Conservation (phyloP, 2,888 invertebrate genomes). For the Aphrophora alni region DNA sequence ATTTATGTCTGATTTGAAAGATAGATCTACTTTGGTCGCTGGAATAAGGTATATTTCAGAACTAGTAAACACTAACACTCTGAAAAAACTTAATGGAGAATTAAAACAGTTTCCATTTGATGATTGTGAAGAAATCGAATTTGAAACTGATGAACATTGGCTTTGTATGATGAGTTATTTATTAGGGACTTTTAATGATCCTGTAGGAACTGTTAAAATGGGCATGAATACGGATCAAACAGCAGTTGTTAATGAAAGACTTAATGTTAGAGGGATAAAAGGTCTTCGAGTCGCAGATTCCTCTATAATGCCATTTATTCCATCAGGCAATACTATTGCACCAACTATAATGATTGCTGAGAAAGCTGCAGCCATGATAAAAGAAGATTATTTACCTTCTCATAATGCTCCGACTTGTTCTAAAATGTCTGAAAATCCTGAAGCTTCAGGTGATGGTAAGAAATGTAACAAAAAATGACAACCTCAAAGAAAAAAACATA, state of each 20-base stretch:
- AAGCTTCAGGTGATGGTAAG: not conserved
- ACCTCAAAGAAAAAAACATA: no score
- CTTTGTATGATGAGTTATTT: conserved; percentile 44
- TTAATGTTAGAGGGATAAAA: conserved; percentile 43
- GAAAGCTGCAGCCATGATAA: conserved; percentile 41
- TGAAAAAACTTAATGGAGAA: conserved; percentile 38
- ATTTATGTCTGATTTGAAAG: conserved; percentile 39
- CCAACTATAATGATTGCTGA: conserved; percentile 42
- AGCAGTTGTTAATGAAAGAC: conserved; percentile 43
- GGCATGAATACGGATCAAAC: conserved; percentile 44
- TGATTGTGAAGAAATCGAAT: conserved; percentile 42
- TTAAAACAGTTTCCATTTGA: conserved; percentile 36
- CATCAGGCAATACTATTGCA: conserved; percentile 38
- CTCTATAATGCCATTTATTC: conserved; percentile 40
- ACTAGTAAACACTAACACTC: conserved; percentile 35
- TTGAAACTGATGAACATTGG: conserved; percentile 45
- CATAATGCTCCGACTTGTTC: not conserved
- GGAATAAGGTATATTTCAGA: conserved; percentile 39
- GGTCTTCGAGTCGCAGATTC: conserved; percentile 42
- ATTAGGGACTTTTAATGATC: conserved; percentile 44
- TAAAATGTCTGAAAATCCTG: not conserved
- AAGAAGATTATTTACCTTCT: conserved; percentile 26
- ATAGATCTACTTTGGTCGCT: conserved; percentile 41
- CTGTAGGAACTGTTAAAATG: conserved; percentile 47
- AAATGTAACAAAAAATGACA: not conserved